phyloP scores from a whole-genome alignment of 2,113 vertebrate genomes.

The Menidia beryllina region DNA sequence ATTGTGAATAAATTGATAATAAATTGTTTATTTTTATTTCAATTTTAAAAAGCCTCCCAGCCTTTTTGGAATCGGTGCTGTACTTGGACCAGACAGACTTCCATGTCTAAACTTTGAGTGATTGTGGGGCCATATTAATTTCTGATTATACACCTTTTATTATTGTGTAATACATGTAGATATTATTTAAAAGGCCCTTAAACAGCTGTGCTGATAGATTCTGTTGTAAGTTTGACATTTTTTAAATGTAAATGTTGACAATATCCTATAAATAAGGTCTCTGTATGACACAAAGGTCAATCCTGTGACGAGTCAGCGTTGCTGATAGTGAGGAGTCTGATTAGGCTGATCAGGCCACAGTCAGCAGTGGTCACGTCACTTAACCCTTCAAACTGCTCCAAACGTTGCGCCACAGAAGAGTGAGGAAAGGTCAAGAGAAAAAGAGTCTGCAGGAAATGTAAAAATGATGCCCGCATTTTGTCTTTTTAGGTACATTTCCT shows the following conservation, averaged over 20 bases:
- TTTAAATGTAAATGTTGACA: too few species aligned
- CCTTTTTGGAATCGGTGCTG: too few species aligned
- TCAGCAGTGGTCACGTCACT: not conserved
- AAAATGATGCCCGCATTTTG: too few species aligned
- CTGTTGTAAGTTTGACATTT: not conserved
- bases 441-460: too few species aligned
- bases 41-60: too few species aligned
- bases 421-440: not conserved
- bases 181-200: too few species aligned
- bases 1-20: too few species aligned
- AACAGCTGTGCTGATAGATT: not conserved
- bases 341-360: conserved; percentile 8
- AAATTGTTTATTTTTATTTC: too few species aligned
- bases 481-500: not conserved
- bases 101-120: too few species aligned
- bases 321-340: conserved; percentile 3
- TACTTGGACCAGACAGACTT: too few species aligned
- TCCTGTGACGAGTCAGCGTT: conserved; percentile 10
- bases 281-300: conserved; percentile 32
- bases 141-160: conserved; percentile 4
- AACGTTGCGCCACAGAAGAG: not conserved
- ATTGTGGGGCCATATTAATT: not conserved
- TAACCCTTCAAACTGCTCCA: conserved; percentile 15
- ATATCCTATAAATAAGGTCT: not conserved
- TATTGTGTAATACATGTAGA: not conserved